Conservation (phyloP, 2,888 invertebrate genomes). For the Argyresthia goedartella region DNA sequence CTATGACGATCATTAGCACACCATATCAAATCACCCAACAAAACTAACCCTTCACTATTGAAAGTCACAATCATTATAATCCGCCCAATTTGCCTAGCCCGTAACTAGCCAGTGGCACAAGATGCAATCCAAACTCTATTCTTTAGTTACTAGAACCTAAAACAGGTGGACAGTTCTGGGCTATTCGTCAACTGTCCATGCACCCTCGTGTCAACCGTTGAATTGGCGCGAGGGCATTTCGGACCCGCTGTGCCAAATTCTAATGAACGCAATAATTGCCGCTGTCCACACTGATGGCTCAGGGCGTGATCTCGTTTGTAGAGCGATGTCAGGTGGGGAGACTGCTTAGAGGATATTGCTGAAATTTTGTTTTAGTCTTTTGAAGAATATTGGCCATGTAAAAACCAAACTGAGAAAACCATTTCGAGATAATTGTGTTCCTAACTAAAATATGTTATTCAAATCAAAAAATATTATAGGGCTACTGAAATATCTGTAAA, state of each 20-base stretch:
- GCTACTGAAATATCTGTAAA: too few species aligned
- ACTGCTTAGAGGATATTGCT: background rate
- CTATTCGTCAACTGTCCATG: slow-evolving; percentile 40
- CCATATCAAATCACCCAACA: background rate
- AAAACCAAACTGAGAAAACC: too few species aligned
- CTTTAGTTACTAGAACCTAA: too few species aligned
- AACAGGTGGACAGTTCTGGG: slow-evolving; percentile 4
- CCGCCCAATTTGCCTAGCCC: slow-evolving; percentile 31
- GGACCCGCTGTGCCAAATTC: slow-evolving; percentile 55
- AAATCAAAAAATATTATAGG: too few species aligned
- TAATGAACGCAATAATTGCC: slow-evolving; percentile 69
- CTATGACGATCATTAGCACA: too few species aligned
- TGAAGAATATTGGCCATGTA: too few species aligned
- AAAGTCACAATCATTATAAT: slow-evolving; percentile 24
- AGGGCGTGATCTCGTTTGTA: slow-evolving; percentile 11
- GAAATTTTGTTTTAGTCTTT: too few species aligned
- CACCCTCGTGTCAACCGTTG: slow-evolving; percentile 41
- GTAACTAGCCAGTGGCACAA: too few species aligned
- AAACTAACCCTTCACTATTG: background rate
- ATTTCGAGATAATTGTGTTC: too few species aligned
- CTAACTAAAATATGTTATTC: too few species aligned
- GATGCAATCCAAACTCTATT: slow-evolving; percentile 14
- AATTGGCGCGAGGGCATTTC: slow-evolving; percentile 29
- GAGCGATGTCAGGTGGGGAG: background rate
- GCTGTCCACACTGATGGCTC: slow-evolving; percentile 33